phyloP scores from a whole-genome alignment of 2,113 vertebrate genomes.

The Pedionomus torquatus region DNA sequence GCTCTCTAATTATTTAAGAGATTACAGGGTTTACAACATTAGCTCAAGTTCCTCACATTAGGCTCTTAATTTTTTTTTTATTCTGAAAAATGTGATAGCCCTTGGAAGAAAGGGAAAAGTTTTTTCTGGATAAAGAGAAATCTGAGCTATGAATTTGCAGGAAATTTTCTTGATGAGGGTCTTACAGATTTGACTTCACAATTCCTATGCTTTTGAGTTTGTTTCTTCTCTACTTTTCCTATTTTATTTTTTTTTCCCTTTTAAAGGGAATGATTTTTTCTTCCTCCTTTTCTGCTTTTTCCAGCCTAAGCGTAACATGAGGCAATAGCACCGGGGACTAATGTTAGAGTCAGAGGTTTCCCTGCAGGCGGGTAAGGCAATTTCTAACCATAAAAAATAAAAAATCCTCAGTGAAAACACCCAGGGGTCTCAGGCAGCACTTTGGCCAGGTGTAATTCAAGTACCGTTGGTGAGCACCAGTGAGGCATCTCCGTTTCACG shows the following conservation, averaged over 20 bases:
- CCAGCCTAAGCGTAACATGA: neutral
- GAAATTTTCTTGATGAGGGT: neutral
- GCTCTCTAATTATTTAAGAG: neutral
- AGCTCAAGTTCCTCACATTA: neutral
- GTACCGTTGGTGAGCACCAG: neutral
- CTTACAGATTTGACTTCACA: neutral
- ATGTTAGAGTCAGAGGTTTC: neutral
- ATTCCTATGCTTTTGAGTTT: neutral
- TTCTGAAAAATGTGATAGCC: neutral
- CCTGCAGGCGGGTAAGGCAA: neutral
- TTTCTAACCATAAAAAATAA: neutral
- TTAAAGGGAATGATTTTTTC: neutral
- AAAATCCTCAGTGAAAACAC: neutral
- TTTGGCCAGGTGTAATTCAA: neutral
- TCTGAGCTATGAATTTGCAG: neutral
- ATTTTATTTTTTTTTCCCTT: neutral
- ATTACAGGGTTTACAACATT: neutral
- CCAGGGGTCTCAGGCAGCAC: neutral
- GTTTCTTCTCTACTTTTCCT: neutral
- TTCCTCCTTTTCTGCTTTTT: neutral
- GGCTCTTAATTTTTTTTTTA: neutral
- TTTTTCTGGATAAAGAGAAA: neutral
- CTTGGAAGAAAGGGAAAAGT: neutral
- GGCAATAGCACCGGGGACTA: neutral
- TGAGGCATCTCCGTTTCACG: neutral